phyloP scores from a whole-genome alignment of 2,113 vertebrate species.

The Corydoras sp. region DNA sequence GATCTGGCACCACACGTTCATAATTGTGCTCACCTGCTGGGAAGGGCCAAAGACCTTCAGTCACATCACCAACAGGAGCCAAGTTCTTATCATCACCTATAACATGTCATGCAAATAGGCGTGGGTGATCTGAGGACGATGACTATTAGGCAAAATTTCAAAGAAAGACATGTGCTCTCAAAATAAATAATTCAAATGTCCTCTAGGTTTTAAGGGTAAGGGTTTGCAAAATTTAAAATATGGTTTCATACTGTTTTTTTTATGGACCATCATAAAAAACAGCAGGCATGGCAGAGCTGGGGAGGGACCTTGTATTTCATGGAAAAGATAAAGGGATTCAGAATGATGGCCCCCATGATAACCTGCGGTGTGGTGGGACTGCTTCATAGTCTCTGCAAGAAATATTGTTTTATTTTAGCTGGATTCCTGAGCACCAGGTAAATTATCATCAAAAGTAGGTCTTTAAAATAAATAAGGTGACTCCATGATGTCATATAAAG shows the following conservation, averaged over 20 bases:
- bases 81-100: not conserved
- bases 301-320: not conserved
- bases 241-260: constrained; percentile 19
- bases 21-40: constrained; percentile 39
- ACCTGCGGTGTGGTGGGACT: not conserved
- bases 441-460: not conserved
- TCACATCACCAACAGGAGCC: not conserved
- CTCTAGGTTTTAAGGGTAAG: not conserved
- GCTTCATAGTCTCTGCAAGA: constrained; percentile 18
- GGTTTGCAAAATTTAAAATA: not conserved
- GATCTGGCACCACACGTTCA: constrained; percentile 30
- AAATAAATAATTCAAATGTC: not conserved
- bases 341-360: constrained; percentile 17
- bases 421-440: not conserved
- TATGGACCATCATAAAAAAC: constrained; percentile 6
- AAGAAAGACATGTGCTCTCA: constrained; percentile 1
- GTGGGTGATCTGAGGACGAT: not conserved
- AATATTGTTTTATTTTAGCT: constrained; percentile 9
- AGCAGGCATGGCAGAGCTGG: not conserved
- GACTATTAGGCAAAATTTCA: not conserved
- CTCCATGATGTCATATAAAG: too few species aligned
- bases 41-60: constrained; percentile 9
- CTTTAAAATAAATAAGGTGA: not conserved
- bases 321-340: constrained; percentile 15
- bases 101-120: not conserved